Evolutionary conservation across 2,113 vertebrate genomes (phyloP).

Genomic region (Steatornis caripensis): DNA sequence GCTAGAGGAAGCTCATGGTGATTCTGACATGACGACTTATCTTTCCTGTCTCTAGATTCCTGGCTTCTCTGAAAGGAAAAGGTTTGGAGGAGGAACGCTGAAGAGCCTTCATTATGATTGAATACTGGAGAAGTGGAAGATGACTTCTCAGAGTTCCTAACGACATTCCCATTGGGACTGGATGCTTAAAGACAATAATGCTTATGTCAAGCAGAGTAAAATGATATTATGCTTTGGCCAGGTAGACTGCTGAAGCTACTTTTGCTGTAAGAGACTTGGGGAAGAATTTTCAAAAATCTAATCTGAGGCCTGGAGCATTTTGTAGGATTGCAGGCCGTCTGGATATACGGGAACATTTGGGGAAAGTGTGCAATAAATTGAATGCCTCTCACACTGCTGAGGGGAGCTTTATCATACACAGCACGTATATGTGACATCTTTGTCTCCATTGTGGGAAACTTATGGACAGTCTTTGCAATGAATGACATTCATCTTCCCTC

Average conservation of each 20-base stretch:
- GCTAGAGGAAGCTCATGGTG: neutral
- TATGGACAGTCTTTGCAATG: constrained; percentile 6
- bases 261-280: neutral
- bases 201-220: neutral
- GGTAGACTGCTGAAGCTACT: neutral
- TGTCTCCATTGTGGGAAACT: constrained; percentile 29
- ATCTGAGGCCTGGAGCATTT: neutral
- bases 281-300: neutral
- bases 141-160: neutral
- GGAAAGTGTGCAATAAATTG: constrained; percentile 36
- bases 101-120: constrained; percentile 93
- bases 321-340: constrained; percentile 1
- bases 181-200: neutral
- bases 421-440: neutral
- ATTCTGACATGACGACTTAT: neutral
- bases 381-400: constrained; percentile 1
- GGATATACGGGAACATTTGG: constrained; percentile 22
- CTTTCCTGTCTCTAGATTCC: constrained; percentile 79
- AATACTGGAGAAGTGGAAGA: neutral
- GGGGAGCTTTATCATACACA: neutral
- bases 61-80: constrained; percentile 90
- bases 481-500: constrained; percentile 18
- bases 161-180: neutral
- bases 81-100: constrained; percentile 80
- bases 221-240: neutral